Conservation (phyloP, 2,888 invertebrate genomes). For the Heteromyza rotundicornis region DNA sequence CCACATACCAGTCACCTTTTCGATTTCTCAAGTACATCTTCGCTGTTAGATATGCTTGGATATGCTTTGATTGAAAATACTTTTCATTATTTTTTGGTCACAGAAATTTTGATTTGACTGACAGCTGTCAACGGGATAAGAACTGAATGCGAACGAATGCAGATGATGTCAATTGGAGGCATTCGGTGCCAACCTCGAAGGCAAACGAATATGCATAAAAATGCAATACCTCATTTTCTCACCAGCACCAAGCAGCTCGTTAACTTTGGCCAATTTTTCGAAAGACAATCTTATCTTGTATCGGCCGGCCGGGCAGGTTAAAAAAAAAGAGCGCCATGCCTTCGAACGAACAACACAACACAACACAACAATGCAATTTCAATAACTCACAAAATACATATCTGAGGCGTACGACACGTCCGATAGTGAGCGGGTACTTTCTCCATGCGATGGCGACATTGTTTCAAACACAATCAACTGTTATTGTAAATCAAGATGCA, state of each 20-base stretch:
- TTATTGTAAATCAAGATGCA: too few species aligned
- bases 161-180: background rate
- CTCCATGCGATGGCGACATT: too few species aligned
- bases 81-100: conserved; percentile 16
- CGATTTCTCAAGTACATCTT: too few species aligned
- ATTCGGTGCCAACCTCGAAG: conserved; percentile 27
- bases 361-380: conserved; percentile 18
- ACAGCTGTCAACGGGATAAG: conserved; percentile 53
- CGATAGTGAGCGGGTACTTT: background rate
- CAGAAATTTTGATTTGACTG: conserved; percentile 36
- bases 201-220: conserved; percentile 40
- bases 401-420: background rate
- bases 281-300: conserved; percentile 13
- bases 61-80: too few species aligned
- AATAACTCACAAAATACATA: conserved; percentile 21
- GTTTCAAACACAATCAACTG: too few species aligned
- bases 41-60: too few species aligned
- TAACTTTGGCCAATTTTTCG: conserved; percentile 14
- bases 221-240: conserved; percentile 47
- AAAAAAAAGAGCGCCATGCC: too few species aligned
- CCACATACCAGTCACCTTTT: too few species aligned
- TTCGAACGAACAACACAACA: background rate
- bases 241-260: conserved; percentile 32
- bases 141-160: background rate
- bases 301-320: too few species aligned